These are phyloP conservation scores for Clepsis dumicolana DNA, from an alignment of 2,888 invertebrate species.

Conservation along the genomic window DNA sequence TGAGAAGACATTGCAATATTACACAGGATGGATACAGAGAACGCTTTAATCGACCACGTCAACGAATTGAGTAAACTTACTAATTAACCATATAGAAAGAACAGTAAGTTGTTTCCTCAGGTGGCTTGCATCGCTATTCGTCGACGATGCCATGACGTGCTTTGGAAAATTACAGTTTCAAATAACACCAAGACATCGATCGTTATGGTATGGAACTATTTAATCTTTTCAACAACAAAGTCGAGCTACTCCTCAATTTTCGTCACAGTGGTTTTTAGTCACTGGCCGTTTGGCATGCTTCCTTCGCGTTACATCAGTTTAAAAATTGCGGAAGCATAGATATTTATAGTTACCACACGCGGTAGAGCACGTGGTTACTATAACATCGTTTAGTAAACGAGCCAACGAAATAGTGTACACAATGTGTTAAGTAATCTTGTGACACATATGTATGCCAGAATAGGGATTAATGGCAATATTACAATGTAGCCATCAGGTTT, in stretches of 20 bases:
- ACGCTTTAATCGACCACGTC: not conserved
- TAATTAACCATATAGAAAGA: not conserved
- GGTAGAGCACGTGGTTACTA: conserved; percentile 2
- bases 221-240: no score
- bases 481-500: no score
- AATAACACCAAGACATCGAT: not conserved
- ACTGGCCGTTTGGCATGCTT: conserved; percentile 30
- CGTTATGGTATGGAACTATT: not conserved
- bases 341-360: conserved; percentile 23
- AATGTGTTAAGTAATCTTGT: no score
- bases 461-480: no score
- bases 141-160: conserved; percentile 3
- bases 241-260: not conserved
- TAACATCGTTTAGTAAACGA: no score
- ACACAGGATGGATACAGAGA: not conserved
- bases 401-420: no score
- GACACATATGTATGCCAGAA: no score
- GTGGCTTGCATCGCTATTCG: not conserved
- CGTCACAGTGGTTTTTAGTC: conserved; percentile 13
- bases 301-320: conserved; percentile 24
- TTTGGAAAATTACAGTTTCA: not conserved
- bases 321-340: conserved; percentile 33
- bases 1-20: not conserved
- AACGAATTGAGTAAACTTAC: not conserved
- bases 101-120: not conserved